Base-by-base conservation (phyloP, 2,113 vertebrate species). In the Lophius piscatorius region DNA sequence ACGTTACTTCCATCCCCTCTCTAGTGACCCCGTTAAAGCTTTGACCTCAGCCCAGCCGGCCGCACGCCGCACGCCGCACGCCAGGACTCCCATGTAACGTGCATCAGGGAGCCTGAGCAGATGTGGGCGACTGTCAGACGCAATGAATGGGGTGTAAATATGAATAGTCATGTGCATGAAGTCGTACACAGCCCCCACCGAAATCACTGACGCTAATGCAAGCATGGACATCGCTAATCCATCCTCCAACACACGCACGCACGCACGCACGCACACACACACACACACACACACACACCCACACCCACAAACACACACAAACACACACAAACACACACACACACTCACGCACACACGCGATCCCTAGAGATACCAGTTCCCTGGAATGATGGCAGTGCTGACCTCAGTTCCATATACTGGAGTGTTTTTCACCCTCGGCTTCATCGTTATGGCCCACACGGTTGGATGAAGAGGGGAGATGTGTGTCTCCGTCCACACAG, bases 91-190 rank as follows among this genome's bases (percentile, higher is more conserved):
- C 39, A 51, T 54, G 51, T 68, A 24, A 22, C 41, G 17, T 48
- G 3, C n/a, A n/a, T 66, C 33, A 54, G 57, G 24, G 50, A 9
- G 41, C 4, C 6, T 0, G 12, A 54, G 9, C 35, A 64, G 61
- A 59, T 49, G 52, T 56, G 44, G 58, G 50, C 35, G 31, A n/a
- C 40, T 75, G 72, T 84, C 72, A 79, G 11, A 59, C 41, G 23
- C 52, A 52, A 38, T 77, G 58, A 68, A 20, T 59, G 17, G 63
- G 57, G 44, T 70, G 63, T 57, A 29, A 61, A 79, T 52, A 28
- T 51, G 49, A 72, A 60, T 4, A 33, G 47, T 12, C 57, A 35
- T 46, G 33, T 29, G 28, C 23, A 60, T 41, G 8, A 50, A 45
- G 12, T 63, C 21, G 0, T 17, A 16, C 22, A 39, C 31, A 34